phyloP scores from a whole-genome alignment of 2,113 vertebrate genomes.

The Crotophaga sulcirostris region DNA sequence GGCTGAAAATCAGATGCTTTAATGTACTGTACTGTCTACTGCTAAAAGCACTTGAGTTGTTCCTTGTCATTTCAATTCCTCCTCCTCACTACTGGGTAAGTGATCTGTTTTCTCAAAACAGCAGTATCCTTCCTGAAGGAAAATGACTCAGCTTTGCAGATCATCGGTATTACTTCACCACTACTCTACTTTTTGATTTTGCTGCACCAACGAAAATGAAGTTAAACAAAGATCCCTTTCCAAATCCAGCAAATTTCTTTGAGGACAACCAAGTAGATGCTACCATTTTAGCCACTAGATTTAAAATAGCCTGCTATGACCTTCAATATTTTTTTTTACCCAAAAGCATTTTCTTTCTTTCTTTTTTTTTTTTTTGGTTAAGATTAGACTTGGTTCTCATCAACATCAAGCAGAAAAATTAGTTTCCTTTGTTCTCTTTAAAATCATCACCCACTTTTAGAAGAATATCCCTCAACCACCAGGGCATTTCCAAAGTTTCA shows the following conservation, averaged over 20 bases:
- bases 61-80: slow-evolving; percentile 55
- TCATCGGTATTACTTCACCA: slow-evolving; percentile 43
- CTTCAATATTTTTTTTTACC: not conserved
- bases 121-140: slow-evolving; percentile 69
- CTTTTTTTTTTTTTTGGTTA: not conserved
- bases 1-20: slow-evolving; percentile 25
- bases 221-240: not conserved
- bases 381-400: not conserved
- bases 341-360: not conserved
- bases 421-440: not conserved
- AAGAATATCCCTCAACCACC: not conserved
- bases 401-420: not conserved
- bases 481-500: not conserved
- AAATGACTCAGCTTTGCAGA: slow-evolving; percentile 75
- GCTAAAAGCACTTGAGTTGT: slow-evolving; percentile 42
- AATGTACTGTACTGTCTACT: slow-evolving; percentile 41
- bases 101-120: slow-evolving; percentile 47
- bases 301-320: not conserved
- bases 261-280: not conserved
- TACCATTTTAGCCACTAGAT: not conserved
- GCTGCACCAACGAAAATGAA: slow-evolving; percentile 20
- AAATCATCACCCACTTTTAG: not conserved
- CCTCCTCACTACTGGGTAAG: slow-evolving; percentile 51
- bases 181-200: slow-evolving; percentile 27
- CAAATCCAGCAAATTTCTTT: not conserved